phyloP scores from a whole-genome alignment of 2,797 vertebrate species.

The Enteromius thamalakanensis region DNA sequence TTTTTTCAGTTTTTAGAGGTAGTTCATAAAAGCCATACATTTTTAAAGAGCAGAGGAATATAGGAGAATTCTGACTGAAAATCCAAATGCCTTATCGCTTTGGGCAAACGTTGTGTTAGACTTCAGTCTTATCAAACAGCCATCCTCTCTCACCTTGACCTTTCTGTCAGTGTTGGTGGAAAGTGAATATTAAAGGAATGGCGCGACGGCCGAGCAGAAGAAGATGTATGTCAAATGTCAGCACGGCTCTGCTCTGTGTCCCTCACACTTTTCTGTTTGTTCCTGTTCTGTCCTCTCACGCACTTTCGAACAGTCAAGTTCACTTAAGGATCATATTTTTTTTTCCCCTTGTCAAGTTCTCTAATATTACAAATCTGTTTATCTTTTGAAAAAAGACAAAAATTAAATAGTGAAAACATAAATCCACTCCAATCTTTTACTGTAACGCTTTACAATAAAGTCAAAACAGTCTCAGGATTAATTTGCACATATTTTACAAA shows the following conservation, averaged over 20 bases:
- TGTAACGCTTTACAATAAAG: not conserved
- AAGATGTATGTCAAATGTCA: conserved; percentile 47
- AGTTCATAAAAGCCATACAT: not conserved
- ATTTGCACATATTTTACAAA: too few relatives aligned
- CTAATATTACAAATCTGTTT: not conserved
- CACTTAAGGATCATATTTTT: not conserved
- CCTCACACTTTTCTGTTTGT: conserved; percentile 43
- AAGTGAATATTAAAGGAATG: conserved; percentile 15
- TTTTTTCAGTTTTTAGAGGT: not conserved
- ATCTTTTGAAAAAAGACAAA: not conserved
- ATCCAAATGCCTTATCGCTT: conserved; percentile 24
- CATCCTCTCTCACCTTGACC: conserved; percentile 55
- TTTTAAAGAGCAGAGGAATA: conserved; percentile 1
- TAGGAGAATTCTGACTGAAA: conserved; percentile 33
- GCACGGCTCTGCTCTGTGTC: conserved; percentile 21
- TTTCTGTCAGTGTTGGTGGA: conserved; percentile 44
- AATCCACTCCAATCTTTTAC: not conserved
- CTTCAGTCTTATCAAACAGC: conserved; percentile 54
- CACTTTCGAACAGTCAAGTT: not conserved
- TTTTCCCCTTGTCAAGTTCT: not conserved
- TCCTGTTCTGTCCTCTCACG: conserved; percentile 16
- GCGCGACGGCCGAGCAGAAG: not conserved
- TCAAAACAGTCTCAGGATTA: not conserved
- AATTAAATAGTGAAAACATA: too few relatives aligned
- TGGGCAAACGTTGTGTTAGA: conserved; percentile 53